Evolutionary conservation across 2,113 vertebrate species (phyloP), one percentile per base, ranked within the genome.

Genomic region (Rhinoptilus africanus): DNA sequence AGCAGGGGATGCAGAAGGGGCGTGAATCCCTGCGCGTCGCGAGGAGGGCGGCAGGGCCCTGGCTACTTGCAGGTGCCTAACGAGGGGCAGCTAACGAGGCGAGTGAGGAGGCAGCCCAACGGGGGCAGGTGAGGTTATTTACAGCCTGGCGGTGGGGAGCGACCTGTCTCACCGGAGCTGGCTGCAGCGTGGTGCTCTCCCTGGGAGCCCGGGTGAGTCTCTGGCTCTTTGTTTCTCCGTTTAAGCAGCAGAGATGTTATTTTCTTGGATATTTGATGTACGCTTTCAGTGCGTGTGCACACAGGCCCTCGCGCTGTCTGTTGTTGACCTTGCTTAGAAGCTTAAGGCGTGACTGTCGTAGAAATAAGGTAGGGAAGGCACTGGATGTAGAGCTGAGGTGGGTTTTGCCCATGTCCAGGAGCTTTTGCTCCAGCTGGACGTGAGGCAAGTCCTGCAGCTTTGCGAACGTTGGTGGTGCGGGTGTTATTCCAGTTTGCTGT

Each of bases 391-490:
- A n/a, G 43, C 43, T 37, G n/a, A 28, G 62, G 0, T 28, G 64
- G 48, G 1, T 37, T 68, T 48, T 83, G 21, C 4, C 23, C 2
- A 0, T 5, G 23, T 21, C 27, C 4, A 4, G 69, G 45, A 74
- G 62, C 30, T 50, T 20, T 11, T 5, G 15, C 60, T 56, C 51
- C 34, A 56, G 39, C 5, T 20, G 5, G n/a, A 3, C 0, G 0
- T 2, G 26, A 32, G 56, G 17, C 5, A 19, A 16, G 11, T 67
- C 32, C n/a, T 17, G 2, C 2, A 0, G 50, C 0, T 0, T 0
- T 16, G 48, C 6, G 11, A 0, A 22, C 45, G 10, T 3, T 22
- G 26, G 2, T 32, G 0, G 1, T 0, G 2, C 0, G 2, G 59
- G 2, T 20, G 3, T 63, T 47, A 4, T 5, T 64, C 10, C 9